Percentiles rank a stretch among this genome's conserved stretches.
These are phyloP conservation scores for Pristiophorus japonicus DNA, from an alignment of 2,113 vertebrate species.

Conservation along the genomic window DNA sequence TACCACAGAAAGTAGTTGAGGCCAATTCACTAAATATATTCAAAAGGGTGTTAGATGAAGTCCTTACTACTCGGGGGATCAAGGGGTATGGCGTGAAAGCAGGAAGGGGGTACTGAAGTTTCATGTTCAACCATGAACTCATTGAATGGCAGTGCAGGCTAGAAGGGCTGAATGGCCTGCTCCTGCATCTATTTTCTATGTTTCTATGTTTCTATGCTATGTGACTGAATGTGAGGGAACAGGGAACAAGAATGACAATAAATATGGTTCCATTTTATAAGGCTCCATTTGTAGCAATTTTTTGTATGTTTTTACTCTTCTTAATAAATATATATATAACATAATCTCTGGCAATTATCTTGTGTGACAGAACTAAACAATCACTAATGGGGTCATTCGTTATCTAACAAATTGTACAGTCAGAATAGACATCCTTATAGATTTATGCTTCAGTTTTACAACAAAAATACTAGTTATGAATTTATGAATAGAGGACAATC, in stretches of 20 bases:
- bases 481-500: neutral
- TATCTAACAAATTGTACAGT: neutral
- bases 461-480: neutral
- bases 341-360: neutral
- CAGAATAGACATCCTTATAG: neutral
- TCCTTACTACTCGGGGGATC: no score
- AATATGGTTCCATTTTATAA: neutral
- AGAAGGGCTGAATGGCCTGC: no score
- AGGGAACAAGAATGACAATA: neutral
- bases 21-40: no score
- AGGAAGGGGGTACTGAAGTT: no score
- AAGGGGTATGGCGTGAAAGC: no score
- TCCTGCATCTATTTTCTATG: no score
- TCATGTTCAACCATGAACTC: no score
- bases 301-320: neutral
- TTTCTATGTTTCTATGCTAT: no score
- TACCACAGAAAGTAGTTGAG: no score
- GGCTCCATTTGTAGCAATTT: neutral
- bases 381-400: neutral
- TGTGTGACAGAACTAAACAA: neutral
- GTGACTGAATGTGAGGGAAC: neutral
- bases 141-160: no score
- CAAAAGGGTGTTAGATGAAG: no score
- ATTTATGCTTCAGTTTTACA: neutral
- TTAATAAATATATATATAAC: neutral